Percentiles rank a stretch among this genome's conserved stretches.
Evolutionary conservation across 2,113 vertebrate genomes (phyloP).

Genomic region (Carettochelys insculpta): DNA sequence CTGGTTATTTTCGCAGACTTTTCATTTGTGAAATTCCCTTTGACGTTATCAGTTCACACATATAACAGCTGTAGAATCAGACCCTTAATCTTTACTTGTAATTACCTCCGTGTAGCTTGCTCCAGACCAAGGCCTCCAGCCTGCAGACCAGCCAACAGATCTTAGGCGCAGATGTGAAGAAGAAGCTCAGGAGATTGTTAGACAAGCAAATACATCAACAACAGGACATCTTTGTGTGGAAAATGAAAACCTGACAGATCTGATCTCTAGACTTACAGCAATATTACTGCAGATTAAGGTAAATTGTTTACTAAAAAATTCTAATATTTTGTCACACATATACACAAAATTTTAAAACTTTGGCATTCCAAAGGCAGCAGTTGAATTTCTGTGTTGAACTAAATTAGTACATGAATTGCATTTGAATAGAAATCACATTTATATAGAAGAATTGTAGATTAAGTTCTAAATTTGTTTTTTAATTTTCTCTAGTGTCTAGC

Average conservation of each 20-base stretch:
- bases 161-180: conserved; percentile 91
- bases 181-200: conserved; percentile 92
- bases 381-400: not conserved
- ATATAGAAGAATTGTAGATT: not conserved
- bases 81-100: not conserved
- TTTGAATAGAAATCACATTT: not conserved
- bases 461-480: conserved; percentile 27
- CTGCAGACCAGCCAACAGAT: conserved; percentile 91
- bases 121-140: conserved; percentile 94
- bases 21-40: not conserved
- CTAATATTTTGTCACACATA: not conserved
- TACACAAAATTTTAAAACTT: not conserved
- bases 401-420: not conserved
- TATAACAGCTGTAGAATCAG: not conserved
- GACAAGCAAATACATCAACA: conserved; percentile 80
- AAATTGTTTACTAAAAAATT: conserved; percentile 24
- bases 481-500: conserved; percentile 89
- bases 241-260: conserved; percentile 87
- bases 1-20: not conserved
- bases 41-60: not conserved
- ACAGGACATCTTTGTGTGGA: conserved; percentile 86
- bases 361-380: not conserved
- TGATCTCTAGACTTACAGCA: conserved; percentile 93
- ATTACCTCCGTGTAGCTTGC: conserved; percentile 80
- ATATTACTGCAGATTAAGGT: conserved; percentile 97